Evolutionary conservation across 1,140 invertebrate genomes (phyloP).

Genomic region (Vollenhovia emeryi): DNA sequence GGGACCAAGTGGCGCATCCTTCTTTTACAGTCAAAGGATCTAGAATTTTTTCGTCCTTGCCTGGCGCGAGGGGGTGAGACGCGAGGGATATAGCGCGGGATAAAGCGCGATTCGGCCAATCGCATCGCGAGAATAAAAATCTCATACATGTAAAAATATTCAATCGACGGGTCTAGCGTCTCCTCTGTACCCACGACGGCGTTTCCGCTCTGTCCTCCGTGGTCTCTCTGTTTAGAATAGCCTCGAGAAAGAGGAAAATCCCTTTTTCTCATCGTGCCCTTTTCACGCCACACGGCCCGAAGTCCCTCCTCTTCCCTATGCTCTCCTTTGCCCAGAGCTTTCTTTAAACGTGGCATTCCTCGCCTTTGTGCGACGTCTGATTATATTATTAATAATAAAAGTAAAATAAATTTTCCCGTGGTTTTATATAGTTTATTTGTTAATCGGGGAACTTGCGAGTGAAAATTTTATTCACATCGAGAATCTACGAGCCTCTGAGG

Average conservation of each 20-base stretch:
- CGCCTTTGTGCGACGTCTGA: slow-evolving; percentile 23
- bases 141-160: slow-evolving; percentile 81
- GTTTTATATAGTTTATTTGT: neutral
- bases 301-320: neutral
- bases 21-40: slow-evolving; percentile 50
- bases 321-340: neutral
- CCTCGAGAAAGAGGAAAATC: slow-evolving; percentile 61
- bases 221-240: slow-evolving; percentile 63
- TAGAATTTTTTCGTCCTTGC: slow-evolving; percentile 9
- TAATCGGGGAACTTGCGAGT: neutral
- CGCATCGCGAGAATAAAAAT: slow-evolving; percentile 74
- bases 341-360: slow-evolving; percentile 41
- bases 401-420: neutral
- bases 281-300: neutral
- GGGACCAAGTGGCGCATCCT: slow-evolving; percentile 51
- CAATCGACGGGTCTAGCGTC: slow-evolving; percentile 64
- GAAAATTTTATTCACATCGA: neutral
- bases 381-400: slow-evolving; percentile 16
- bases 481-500: neutral
- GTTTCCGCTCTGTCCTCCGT: slow-evolving; percentile 55
- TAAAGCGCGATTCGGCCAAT: slow-evolving; percentile 64
- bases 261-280: slow-evolving; percentile 23
- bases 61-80: neutral
- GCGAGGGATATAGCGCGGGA: slow-evolving; percentile 25
- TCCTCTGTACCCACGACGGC: slow-evolving; percentile 32